Conservation (phyloP, 2,113 vertebrate genomes). For the Paedocypris sp. region DNA sequence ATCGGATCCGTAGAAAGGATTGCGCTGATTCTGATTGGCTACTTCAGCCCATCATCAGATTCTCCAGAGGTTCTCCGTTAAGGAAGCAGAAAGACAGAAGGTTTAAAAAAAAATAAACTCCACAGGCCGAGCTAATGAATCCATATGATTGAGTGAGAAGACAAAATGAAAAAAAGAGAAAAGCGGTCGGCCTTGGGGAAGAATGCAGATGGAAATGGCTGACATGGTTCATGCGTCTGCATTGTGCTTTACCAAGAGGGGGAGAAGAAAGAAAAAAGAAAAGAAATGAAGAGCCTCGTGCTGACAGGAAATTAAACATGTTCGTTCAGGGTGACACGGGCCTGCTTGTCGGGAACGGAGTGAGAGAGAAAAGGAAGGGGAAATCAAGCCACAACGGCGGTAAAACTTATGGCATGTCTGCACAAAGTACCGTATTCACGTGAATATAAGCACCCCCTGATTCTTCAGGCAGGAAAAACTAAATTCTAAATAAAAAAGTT, state of each 20-base stretch:
- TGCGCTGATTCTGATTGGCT: conserved; percentile 9
- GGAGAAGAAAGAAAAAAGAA: conserved; percentile 8
- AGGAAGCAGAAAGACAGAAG: neutral
- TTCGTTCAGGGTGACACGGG: conserved; percentile 13
- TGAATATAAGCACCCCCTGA: too few species aligned
- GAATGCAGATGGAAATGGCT: conserved; percentile 21
- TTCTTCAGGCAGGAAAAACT: too few species aligned
- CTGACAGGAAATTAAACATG: conserved; percentile 36
- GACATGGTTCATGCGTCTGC: conserved; percentile 10
- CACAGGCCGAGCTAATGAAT: conserved; percentile 17
- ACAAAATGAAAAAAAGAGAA: too few species aligned
- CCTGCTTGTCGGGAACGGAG: conserved; percentile 10
- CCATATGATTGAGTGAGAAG: conserved; percentile 10
- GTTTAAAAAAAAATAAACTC: neutral
- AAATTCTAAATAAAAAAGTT: too few species aligned
- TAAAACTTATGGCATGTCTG: too few species aligned
- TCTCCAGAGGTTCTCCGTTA: conserved; percentile 7
- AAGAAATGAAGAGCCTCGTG: conserved; percentile 8
- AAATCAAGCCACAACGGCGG: too few species aligned
- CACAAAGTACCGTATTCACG: too few species aligned
- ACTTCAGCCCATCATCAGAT: neutral
- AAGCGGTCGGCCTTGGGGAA: conserved; percentile 8
- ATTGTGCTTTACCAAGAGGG: conserved; percentile 16
- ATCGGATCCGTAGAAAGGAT: conserved; percentile 9
- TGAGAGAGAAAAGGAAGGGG: neutral